Evolutionary conservation across 2,888 invertebrate species (phyloP).

Genomic region (Trichogramma evanescens): DNA sequence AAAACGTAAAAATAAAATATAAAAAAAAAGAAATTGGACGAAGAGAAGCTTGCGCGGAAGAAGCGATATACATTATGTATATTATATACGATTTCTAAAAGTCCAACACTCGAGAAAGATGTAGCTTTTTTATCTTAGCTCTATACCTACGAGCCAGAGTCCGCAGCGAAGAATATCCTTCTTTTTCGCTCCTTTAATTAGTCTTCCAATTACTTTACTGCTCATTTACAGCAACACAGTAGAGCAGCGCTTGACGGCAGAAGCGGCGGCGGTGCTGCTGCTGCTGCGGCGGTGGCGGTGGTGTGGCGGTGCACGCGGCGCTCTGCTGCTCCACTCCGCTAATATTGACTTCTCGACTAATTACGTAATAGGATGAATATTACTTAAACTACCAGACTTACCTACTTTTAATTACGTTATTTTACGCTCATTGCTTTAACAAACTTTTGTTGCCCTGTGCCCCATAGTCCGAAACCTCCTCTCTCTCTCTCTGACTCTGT

Average conservation of each 20-base stretch:
- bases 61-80: no score
- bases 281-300: no score
- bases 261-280: no score
- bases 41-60: no score
- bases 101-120: no score
- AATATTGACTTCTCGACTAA: slow-evolving; percentile 25
- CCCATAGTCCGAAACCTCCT: neutral
- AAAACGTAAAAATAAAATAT: no score
- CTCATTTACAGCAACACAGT: slow-evolving; percentile 14
- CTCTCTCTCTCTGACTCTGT: slow-evolving; percentile 21
- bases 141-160: neutral
- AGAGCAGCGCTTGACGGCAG: no score
- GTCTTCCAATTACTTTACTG: slow-evolving; percentile 21
- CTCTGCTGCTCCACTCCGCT: slow-evolving; percentile 11
- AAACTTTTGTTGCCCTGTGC: neutral
- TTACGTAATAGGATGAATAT: slow-evolving; percentile 23
- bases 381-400: slow-evolving; percentile 22
- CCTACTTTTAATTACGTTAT: slow-evolving; percentile 22
- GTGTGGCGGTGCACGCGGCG: neutral
- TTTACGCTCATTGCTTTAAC: slow-evolving; percentile 25
- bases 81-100: no score
- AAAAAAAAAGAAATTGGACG: no score
- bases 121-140: neutral
- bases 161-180: neutral
- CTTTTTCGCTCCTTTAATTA: slow-evolving; percentile 21